phyloP scores from a whole-genome alignment of 2,797 vertebrate species.

The Hemibagrus guttatus region DNA sequence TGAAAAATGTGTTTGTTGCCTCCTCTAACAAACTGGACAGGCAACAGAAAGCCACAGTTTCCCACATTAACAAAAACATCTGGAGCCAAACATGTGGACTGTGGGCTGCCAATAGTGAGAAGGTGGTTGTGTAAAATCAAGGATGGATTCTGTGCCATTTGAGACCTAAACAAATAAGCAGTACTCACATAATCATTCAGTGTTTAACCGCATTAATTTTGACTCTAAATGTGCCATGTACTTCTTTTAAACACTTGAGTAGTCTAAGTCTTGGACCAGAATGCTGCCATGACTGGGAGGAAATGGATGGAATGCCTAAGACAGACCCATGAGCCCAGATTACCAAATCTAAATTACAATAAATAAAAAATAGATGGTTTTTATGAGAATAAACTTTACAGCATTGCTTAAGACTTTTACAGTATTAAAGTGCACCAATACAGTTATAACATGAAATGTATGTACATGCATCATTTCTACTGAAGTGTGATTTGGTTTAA shows the following conservation, averaged over 20 bases:
- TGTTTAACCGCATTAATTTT: not conserved
- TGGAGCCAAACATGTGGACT: slow-evolving; percentile 10
- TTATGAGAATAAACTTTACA: not conserved
- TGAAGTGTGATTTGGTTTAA: not conserved
- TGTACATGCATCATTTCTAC: not conserved
- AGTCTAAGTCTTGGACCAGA: not conserved
- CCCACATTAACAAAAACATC: slow-evolving; percentile 33
- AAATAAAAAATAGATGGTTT: not conserved
- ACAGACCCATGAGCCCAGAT: not conserved
- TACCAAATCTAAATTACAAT: not conserved
- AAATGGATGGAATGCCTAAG: not conserved
- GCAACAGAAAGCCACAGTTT: slow-evolving; percentile 12
- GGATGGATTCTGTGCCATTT: not conserved
- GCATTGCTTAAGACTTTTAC: not conserved
- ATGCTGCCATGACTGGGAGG: not conserved
- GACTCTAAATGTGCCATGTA: not conserved
- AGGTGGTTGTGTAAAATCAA: not conserved
- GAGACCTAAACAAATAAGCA: not conserved
- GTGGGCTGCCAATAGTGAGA: not conserved
- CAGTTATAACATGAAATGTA: not conserved
- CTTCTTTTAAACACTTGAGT: not conserved
- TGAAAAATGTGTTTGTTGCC: slow-evolving; percentile 6
- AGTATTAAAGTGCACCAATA: not conserved
- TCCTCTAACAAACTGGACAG: slow-evolving; percentile 5
- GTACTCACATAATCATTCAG: not conserved